Evolutionary conservation across 1,140 invertebrate species (phyloP).

Genomic region (Drosophila arizonae): DNA sequence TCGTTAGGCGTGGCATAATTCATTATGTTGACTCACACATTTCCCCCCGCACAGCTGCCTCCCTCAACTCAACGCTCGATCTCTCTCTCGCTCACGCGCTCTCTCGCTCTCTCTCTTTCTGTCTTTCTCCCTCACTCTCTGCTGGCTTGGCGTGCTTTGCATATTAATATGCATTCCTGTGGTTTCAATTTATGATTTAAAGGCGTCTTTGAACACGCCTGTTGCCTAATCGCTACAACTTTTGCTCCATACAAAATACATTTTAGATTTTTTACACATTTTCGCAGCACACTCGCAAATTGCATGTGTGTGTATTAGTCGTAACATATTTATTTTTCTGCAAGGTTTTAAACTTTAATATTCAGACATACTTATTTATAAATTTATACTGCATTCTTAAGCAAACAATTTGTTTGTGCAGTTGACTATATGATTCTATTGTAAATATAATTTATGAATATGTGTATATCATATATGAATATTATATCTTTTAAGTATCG

Average conservation of each 20-base stretch:
- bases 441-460: too few species aligned
- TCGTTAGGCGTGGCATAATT: slow-evolving; percentile 80
- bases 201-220: slow-evolving; percentile 33
- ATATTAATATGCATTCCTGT: slow-evolving; percentile 78
- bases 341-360: background rate
- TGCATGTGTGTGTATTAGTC: slow-evolving; percentile 18
- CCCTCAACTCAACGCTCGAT: background rate
- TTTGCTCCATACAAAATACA: slow-evolving; percentile 12
- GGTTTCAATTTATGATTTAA: slow-evolving; percentile 72
- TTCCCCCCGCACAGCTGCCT: background rate
- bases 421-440: too few species aligned
- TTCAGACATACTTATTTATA: too few species aligned
- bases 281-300: background rate
- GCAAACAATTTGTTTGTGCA: too few species aligned
- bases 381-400: too few species aligned
- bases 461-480: too few species aligned
- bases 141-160: slow-evolving; percentile 63
- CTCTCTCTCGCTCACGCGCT: slow-evolving; percentile 9
- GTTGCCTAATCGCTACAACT: slow-evolving; percentile 45
- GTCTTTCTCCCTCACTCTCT: background rate
- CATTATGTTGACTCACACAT: slow-evolving; percentile 72
- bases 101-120: slow-evolving; percentile 9
- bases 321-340: slow-evolving; percentile 50
- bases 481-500: too few species aligned
- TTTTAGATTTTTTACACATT: slow-evolving; percentile 21